Evolutionary conservation across 2,888 invertebrate genomes (phyloP).

Genomic region (Allolobophora icterica): DNA sequence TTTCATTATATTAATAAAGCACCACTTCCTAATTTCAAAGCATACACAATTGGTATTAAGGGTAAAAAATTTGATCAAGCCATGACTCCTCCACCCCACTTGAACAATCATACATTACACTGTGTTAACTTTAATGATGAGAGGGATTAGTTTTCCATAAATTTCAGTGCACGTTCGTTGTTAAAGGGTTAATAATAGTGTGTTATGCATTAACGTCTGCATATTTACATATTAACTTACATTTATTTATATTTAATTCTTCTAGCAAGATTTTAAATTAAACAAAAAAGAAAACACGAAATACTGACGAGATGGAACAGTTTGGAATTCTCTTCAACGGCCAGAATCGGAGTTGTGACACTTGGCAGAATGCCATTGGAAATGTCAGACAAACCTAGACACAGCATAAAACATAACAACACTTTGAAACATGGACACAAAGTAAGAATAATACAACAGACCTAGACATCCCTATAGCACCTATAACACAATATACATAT

Average conservation of each 20-base stretch:
- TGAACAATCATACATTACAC: too few relatives aligned
- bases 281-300: not conserved
- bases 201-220: too few relatives aligned
- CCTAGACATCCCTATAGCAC: not conserved
- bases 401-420: not conserved
- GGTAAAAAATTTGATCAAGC: not conserved
- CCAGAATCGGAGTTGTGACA: conserved; percentile 40
- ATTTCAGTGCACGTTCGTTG: too few relatives aligned
- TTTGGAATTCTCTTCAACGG: conserved; percentile 46
- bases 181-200: too few relatives aligned
- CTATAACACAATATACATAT: not conserved
- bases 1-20: too few relatives aligned
- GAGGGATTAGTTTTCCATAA: too few relatives aligned
- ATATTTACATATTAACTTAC: not conserved
- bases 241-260: not conserved
- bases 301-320: conserved; percentile 46
- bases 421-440: not conserved
- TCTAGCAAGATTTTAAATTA: not conserved
- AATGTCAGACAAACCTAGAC: not conserved
- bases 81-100: not conserved
- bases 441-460: too few relatives aligned
- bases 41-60: too few relatives aligned
- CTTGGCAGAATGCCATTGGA: conserved; percentile 39
- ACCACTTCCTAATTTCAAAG: too few relatives aligned
- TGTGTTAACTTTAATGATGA: too few relatives aligned